Evolutionary conservation across 2,113 vertebrate genomes (phyloP).

Genomic region (Nyctibius bracteatus): DNA sequence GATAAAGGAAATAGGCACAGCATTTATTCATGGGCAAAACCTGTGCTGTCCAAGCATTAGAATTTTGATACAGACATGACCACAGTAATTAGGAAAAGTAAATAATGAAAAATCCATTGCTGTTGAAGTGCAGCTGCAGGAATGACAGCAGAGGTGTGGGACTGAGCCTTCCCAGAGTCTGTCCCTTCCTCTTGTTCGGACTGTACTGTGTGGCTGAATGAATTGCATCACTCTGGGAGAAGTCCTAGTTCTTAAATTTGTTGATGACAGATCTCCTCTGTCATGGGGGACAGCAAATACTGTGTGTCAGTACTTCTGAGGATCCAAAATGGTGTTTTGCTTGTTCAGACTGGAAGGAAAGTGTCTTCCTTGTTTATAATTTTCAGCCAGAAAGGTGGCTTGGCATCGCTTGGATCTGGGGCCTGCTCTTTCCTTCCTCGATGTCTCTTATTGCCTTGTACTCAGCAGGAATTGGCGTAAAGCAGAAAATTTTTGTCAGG

Average conservation of each 20-base stretch:
- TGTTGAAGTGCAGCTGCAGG: not conserved
- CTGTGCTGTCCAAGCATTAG: rapidly evolving
- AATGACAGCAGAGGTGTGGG: not conserved
- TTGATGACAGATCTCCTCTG: not conserved
- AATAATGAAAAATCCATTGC: not conserved
- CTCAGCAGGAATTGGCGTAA: not conserved
- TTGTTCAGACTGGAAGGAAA: not conserved
- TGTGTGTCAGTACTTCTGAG: not conserved
- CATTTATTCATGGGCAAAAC: not conserved
- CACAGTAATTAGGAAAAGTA: not conserved
- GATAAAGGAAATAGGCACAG: not conserved
- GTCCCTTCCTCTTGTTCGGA: not conserved
- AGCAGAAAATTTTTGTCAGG: constrained; percentile 70
- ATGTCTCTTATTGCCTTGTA: not conserved
- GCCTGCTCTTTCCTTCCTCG: not conserved
- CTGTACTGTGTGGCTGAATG: not conserved
- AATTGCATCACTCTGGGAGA: not conserved
- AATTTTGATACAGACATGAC: not conserved
- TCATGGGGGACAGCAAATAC: rapidly evolving
- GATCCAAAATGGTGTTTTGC: rapidly evolving
- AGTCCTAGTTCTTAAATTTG: not conserved
- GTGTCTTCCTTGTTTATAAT: not conserved
- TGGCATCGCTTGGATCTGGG: not conserved
- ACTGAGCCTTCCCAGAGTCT: not conserved
- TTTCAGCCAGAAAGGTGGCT: not conserved